Evolutionary conservation across 2,888 invertebrate genomes (phyloP).

Genomic region (Lithophane semibrunnea): DNA sequence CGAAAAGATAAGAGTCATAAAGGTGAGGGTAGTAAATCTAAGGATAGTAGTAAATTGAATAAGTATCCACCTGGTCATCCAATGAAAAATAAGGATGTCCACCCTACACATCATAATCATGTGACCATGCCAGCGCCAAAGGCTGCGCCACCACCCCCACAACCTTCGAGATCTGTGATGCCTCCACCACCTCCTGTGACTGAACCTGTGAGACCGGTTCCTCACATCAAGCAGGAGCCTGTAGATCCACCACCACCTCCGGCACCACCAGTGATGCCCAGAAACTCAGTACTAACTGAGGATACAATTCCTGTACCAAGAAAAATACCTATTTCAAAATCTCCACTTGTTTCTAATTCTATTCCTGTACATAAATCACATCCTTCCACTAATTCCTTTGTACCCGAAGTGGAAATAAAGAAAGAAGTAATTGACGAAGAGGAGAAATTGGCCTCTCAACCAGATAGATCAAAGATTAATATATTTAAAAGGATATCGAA

Average conservation of each 20-base stretch:
- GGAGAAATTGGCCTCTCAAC: constrained; percentile 93
- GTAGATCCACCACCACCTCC: constrained; percentile 71
- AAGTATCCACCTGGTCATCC: constrained; percentile 85
- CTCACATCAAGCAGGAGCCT: constrained; percentile 83
- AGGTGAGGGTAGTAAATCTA: constrained; percentile 89
- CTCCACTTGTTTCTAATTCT: constrained; percentile 85
- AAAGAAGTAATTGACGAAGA: constrained; percentile 89
- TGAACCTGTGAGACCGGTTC: constrained; percentile 77
- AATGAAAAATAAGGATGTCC: constrained; percentile 83
- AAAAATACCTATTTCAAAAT: constrained; percentile 88
- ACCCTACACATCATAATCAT: constrained; percentile 86
- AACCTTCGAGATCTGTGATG: constrained; percentile 72
- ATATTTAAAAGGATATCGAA: constrained; percentile 96
- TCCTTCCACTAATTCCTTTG: constrained; percentile 76
- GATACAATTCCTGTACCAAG: constrained; percentile 88
- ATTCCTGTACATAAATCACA: constrained; percentile 80
- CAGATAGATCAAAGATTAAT: constrained; percentile 96
- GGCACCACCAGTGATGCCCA: constrained; percentile 67
- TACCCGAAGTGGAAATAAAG: constrained; percentile 86
- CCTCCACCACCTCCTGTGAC: constrained; percentile 73
- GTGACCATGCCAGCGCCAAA: constrained; percentile 84
- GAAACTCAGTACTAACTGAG: constrained; percentile 74
- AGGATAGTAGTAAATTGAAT: constrained; percentile 87
- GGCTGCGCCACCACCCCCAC: constrained; percentile 71
- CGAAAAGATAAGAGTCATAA: constrained; percentile 89